phyloP scores from a whole-genome alignment of 2,113 vertebrate genomes.

The Entomyzon cyanotis region DNA sequence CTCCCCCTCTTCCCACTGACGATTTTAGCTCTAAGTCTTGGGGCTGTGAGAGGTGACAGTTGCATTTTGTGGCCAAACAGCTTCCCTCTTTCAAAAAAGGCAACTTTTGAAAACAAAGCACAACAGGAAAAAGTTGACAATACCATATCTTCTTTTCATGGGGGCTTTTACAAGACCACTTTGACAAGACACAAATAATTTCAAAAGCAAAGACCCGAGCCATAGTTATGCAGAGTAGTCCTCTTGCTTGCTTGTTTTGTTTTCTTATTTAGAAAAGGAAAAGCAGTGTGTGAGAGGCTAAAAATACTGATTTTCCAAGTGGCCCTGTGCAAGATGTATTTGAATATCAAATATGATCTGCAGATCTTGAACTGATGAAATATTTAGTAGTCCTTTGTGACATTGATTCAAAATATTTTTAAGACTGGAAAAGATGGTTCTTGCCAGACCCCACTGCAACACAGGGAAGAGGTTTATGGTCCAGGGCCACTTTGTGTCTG shows the following conservation, averaged over 20 bases:
- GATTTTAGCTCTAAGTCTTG: not conserved
- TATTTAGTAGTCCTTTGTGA: not conserved
- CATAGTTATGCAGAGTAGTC: not conserved
- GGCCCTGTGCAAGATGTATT: not conserved
- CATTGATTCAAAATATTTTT: not conserved
- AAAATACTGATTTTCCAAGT: not conserved
- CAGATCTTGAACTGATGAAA: not conserved
- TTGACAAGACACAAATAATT: not conserved
- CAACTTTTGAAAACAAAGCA: not conserved
- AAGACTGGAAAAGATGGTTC: not conserved
- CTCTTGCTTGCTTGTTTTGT: not conserved
- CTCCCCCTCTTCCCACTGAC: conserved; percentile 1
- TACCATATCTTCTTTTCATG: not conserved
- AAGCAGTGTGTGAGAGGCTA: not conserved
- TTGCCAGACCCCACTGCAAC: not conserved
- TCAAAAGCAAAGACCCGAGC: not conserved
- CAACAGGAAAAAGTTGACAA: not conserved
- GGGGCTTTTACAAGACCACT: not conserved
- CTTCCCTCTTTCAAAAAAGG: conserved; percentile 29
- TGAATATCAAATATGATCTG: not conserved
- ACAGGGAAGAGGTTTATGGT: not conserved
- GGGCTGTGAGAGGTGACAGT: not conserved
- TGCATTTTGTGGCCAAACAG: conserved; percentile 53
- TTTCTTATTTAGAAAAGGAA: not conserved
- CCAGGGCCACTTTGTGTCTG: not conserved